phyloP scores from a whole-genome alignment of 2,797 vertebrate genomes.

The Chromobotia macracanthus region DNA sequence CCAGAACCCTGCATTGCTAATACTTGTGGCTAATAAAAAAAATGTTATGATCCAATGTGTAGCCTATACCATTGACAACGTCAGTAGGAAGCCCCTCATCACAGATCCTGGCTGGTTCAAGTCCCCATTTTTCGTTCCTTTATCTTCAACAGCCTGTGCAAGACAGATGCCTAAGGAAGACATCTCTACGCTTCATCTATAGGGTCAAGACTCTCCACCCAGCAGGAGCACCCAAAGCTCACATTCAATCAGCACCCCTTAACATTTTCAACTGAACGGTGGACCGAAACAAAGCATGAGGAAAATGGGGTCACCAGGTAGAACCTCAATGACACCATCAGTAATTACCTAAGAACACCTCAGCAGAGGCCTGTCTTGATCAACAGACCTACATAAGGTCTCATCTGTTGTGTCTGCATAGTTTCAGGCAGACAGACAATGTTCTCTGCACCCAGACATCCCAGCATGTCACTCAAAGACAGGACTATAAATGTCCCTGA shows the following conservation, averaged over 20 bases:
- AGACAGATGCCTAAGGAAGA: neutral
- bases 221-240: neutral
- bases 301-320: conserved; percentile 41
- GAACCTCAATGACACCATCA: conserved; percentile 21
- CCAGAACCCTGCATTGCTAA: no score
- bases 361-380: neutral
- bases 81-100: neutral
- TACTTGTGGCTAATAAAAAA: no score
- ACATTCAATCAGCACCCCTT: conserved; percentile 37
- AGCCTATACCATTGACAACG: no score
- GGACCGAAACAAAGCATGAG: conserved; percentile 25
- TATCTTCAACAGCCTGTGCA: neutral
- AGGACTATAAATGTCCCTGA: conserved; percentile 28
- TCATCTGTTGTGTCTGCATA: conserved; percentile 21
- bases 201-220: conserved; percentile 23
- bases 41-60: no score
- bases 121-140: neutral
- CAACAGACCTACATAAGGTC: conserved; percentile 8
- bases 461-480: conserved; percentile 16
- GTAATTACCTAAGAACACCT: conserved; percentile 1
- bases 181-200: neutral
- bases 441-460: conserved; percentile 6
- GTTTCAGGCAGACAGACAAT: conserved; percentile 23
- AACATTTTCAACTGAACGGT: conserved; percentile 36
- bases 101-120: neutral